Conservation (phyloP, 1,140 invertebrate species). For the Temnothorax curvispinosus region DNA sequence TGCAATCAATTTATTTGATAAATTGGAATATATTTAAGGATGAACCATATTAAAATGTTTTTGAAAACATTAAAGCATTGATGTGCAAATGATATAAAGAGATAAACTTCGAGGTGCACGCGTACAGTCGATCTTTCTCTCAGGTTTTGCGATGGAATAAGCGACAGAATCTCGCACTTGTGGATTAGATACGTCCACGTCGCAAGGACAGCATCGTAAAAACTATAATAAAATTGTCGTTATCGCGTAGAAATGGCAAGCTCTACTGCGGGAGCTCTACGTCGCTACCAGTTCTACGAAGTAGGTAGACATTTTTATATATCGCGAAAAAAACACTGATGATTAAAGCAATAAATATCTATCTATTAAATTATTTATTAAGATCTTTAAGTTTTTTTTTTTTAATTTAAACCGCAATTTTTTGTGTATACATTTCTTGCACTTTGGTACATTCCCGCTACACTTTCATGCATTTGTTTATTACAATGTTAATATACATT, state of each 20-base stretch:
- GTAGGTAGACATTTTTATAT: constrained; percentile 13
- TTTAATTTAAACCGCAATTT: background rate
- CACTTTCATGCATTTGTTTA: constrained; percentile 14
- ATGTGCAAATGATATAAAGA: background rate
- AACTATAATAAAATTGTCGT: constrained; percentile 63
- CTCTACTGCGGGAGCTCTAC: constrained; percentile 15
- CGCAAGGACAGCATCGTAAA: constrained; percentile 52
- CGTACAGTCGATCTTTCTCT: background rate
- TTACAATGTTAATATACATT: background rate
- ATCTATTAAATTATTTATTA: constrained; percentile 12
- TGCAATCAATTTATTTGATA: background rate
- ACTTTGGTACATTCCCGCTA: background rate
- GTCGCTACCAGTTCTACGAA: background rate
- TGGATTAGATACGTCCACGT: constrained; percentile 32
- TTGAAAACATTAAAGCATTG: constrained; percentile 1
- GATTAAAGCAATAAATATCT: background rate
- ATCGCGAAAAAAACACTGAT: background rate
- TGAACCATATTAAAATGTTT: background rate
- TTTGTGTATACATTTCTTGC: background rate
- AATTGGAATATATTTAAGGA: background rate
- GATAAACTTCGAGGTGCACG: constrained; percentile 1
- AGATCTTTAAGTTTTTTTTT: background rate
- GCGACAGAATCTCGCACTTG: constrained; percentile 31
- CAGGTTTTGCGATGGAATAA: constrained; percentile 32
- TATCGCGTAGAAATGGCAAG: constrained; percentile 35